phyloP scores from a whole-genome alignment of 1,140 invertebrate species.

The Drosophila sulfurigaster region DNA sequence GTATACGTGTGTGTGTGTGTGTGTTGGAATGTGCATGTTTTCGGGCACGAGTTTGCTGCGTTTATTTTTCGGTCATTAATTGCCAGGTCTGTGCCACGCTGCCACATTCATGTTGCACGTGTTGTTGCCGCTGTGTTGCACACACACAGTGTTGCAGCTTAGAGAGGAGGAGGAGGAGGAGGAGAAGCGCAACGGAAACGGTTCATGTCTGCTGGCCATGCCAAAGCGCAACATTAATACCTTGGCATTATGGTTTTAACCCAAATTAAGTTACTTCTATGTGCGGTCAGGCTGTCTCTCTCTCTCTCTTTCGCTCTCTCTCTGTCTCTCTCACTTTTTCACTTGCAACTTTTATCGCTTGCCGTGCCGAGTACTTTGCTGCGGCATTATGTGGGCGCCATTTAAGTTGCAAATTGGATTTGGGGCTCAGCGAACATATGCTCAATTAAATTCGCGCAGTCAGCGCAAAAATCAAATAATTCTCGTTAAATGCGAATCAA shows the following conservation, averaged over 20 bases:
- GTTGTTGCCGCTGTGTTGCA: slow-evolving; percentile 7
- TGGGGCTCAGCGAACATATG: slow-evolving; percentile 31
- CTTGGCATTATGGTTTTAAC: slow-evolving; percentile 76
- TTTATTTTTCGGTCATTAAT: slow-evolving; percentile 63
- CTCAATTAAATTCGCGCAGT: slow-evolving; percentile 56
- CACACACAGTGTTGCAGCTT: no score
- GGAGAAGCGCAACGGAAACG: slow-evolving; percentile 21
- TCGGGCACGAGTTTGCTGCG: slow-evolving; percentile 20
- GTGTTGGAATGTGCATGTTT: not conserved
- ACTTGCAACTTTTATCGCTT: not conserved
- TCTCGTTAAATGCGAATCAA: slow-evolving; percentile 36
- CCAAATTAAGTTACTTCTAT: slow-evolving; percentile 64
- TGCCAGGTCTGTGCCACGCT: slow-evolving; percentile 33
- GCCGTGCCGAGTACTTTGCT: slow-evolving; percentile 46
- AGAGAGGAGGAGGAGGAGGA: no score
- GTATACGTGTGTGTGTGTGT: not conserved
- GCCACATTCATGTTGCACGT: slow-evolving; percentile 1
- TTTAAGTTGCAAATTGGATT: slow-evolving; percentile 67
- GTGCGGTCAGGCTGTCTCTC: not conserved
- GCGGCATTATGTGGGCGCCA: slow-evolving; percentile 29
- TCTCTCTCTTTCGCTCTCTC: not conserved
- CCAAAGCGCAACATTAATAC: slow-evolving; percentile 69
- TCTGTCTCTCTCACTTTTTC: not conserved
- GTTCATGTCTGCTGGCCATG: slow-evolving; percentile 48
- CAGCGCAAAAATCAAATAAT: slow-evolving; percentile 53